Evolutionary conservation across 2,113 vertebrate genomes (phyloP), one percentile per base, ranked within the genome.

Genomic region (Pomatostomus ruficeps): DNA sequence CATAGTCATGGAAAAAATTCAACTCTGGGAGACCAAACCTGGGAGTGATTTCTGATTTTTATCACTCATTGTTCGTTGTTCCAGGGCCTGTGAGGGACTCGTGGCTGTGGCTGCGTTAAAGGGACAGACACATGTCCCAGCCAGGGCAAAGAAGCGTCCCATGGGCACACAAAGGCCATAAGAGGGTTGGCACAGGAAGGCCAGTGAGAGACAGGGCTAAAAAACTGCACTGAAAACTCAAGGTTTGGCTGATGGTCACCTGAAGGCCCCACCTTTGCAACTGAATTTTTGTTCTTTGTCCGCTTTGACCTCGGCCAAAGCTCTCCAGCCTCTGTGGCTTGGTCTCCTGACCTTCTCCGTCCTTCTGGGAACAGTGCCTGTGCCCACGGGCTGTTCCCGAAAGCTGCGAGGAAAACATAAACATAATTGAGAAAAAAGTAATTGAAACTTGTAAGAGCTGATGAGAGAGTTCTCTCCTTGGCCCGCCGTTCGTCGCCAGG

Each of bases 381-480:
- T 55, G 68, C 62, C 61, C 68, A 51, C 4, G 1, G 55, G 88
- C 93, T 43, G 68, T 49, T 85, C 76, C 94, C 24, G 4, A 76
- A 72, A 92, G 65, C 76, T 76, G 46, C 85, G 70, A 88, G 58
- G 67, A 89, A 91, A 92, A 90, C 80, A 66, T 61, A 88, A 93
- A 81, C 83, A 89, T 83, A 55, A 92, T 89, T 93, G 65, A 58
- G 43, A 59, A 62, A 62, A 88, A 88, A 57, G 57, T 84, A 96
- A 95, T 70, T 83, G 91, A 88, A 90, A 92, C 72, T 79, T 76
- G 11, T 14, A 58, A 62, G 67, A 49, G 54, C 1, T 82, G 93
- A 75, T 61, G 94, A 68, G 93, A 95, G 74, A 68, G 43, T 79
- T 95, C 79, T 89, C 84, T 94, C 71, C 89, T 95, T 89, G 93